Conservation (phyloP, 2,113 vertebrate species). For the Pomatorhinus ruficollis region DNA sequence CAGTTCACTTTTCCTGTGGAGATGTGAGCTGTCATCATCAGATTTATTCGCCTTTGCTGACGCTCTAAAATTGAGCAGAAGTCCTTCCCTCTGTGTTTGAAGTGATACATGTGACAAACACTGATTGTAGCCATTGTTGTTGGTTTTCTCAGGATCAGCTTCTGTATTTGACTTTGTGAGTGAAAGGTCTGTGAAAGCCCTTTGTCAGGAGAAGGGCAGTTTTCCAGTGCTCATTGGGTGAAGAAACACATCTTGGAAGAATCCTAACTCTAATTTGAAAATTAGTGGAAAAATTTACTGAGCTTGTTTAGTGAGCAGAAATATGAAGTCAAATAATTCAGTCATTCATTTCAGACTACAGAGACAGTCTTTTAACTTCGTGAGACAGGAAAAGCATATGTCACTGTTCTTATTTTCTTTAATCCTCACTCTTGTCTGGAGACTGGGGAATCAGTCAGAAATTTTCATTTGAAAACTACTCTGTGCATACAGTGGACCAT, state of each 20-base stretch:
- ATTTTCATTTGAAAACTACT: background rate
- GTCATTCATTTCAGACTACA: conserved; percentile 42
- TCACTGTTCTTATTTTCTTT: conserved; percentile 27
- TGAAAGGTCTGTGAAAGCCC: background rate
- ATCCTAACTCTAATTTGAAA: conserved; percentile 37
- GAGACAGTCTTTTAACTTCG: conserved; percentile 29
- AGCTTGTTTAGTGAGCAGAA: conserved; percentile 20
- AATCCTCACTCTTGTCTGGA: background rate
- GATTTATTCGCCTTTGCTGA: background rate
- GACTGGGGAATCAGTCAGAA: background rate
- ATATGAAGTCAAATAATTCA: conserved; percentile 24
- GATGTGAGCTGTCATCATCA: background rate
- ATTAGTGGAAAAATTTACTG: conserved; percentile 48
- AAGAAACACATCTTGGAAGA: conserved; percentile 40
- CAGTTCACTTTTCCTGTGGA: background rate
- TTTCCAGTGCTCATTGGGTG: background rate
- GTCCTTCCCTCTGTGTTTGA: background rate
- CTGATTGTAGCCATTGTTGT: background rate
- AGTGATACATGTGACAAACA: background rate
- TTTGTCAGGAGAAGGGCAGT: background rate
- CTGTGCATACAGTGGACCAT: background rate
- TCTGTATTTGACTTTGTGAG: background rate
- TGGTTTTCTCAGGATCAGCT: background rate
- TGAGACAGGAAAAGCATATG: conserved; percentile 27
- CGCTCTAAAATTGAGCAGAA: background rate